phyloP scores from a whole-genome alignment of 2,113 vertebrate species.

The Motacilla tschutschensis region DNA sequence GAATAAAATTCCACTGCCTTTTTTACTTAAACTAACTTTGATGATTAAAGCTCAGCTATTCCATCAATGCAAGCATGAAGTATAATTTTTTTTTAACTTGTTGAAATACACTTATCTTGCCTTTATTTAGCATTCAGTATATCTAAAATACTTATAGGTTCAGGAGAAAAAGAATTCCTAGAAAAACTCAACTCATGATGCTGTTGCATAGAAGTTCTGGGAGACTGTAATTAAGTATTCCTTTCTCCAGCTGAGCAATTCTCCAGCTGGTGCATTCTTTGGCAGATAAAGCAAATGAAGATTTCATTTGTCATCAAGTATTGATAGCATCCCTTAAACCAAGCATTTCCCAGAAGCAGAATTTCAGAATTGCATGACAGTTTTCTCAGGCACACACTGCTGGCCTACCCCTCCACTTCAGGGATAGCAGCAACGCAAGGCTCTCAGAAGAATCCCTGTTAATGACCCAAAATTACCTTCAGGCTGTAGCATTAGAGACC shows the following conservation, averaged over 20 bases:
- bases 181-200: not conserved
- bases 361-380: not conserved
- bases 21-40: not conserved
- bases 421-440: not conserved
- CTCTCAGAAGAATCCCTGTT: not conserved
- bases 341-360: not conserved
- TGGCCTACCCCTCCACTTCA: not conserved
- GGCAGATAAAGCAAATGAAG: not conserved
- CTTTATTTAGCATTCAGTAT: not conserved
- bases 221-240: not conserved
- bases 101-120: not conserved
- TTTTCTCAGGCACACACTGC: not conserved
- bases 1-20: not conserved
- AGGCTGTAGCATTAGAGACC: not conserved
- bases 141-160: not conserved
- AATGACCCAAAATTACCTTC: not conserved
- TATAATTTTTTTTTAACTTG: not conserved
- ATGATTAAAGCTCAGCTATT: not conserved
- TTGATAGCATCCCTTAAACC: not conserved
- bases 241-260: not conserved
- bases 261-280: not conserved
- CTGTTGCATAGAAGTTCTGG: not conserved
- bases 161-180: not conserved
- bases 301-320: not conserved
- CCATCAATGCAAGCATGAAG: not conserved